phyloP scores from a whole-genome alignment of 1,140 invertebrate genomes.

The Aphis gossypii region DNA sequence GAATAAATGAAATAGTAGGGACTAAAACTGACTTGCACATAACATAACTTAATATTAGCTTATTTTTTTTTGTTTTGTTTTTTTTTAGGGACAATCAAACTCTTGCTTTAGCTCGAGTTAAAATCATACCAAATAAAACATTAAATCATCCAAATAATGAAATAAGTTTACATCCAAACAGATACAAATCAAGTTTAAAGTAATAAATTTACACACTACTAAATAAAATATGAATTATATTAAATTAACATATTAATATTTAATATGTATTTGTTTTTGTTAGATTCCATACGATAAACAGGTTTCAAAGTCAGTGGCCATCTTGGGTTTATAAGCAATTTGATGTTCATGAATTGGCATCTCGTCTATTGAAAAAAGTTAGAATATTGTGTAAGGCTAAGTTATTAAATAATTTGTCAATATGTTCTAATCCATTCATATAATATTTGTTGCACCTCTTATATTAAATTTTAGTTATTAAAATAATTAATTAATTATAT shows the following conservation, averaged over 20 bases:
- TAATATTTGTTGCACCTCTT: too few species aligned
- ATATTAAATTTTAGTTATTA: too few species aligned
- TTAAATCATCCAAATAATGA: background rate
- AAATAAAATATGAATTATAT: background rate
- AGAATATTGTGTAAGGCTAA: slow-evolving; percentile 37
- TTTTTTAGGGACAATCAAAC: background rate
- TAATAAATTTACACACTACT: background rate
- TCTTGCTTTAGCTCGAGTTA: slow-evolving; percentile 35
- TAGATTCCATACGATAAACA: slow-evolving; percentile 25
- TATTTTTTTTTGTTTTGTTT: background rate
- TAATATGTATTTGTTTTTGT: background rate
- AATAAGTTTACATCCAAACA: slow-evolving; percentile 35
- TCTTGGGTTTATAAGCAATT: slow-evolving; percentile 50
- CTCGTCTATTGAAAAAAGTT: background rate
- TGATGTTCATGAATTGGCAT: slow-evolving; percentile 7
- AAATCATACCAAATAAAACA: background rate
- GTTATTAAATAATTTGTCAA: background rate
- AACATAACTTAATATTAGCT: background rate
- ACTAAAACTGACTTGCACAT: background rate
- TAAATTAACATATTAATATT: background rate
- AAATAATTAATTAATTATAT: too few species aligned
- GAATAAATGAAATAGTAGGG: too few species aligned
- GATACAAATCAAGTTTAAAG: background rate
- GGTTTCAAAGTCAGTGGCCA: slow-evolving; percentile 44
- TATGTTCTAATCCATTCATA: background rate